Percentiles rank a stretch among this genome's conserved stretches.
Evolutionary conservation across 2,113 vertebrate species (phyloP).

Genomic region (Gracilinanus agilis): DNA sequence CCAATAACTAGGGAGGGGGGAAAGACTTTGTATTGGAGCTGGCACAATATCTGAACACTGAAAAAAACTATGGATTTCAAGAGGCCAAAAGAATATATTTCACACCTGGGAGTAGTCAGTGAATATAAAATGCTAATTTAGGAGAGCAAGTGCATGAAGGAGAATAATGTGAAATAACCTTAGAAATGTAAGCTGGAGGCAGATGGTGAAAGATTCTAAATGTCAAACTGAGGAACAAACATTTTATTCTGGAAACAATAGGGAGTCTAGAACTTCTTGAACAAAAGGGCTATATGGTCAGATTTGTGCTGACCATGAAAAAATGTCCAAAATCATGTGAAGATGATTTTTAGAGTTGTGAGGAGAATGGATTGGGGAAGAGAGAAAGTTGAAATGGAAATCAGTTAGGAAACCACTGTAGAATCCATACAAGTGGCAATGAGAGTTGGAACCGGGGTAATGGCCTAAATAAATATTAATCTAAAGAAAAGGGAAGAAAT

Average conservation of each 20-base stretch:
- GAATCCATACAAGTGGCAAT: not conserved
- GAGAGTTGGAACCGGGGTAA: not conserved
- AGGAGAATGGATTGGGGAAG: not conserved
- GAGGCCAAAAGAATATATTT: not conserved
- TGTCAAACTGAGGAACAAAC: not conserved
- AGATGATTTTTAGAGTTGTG: not conserved
- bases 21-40: not conserved
- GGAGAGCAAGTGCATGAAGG: not conserved
- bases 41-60: not conserved
- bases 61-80: not conserved
- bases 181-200: not conserved
- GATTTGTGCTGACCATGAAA: not conserved
- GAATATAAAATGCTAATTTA: not conserved
- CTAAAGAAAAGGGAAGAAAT: not conserved
- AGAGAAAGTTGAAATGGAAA: not conserved
- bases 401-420: not conserved
- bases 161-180: not conserved
- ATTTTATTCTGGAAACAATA: not conserved
- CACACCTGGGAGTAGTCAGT: not conserved
- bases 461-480: too few species aligned
- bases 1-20: too few species aligned
- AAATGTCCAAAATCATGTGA: not conserved
- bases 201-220: not conserved
- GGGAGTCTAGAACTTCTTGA: not conserved
- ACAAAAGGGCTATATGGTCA: not conserved